Base-by-base conservation (phyloP, 2,797 vertebrate species). In the Centroberyx gerrardi region DNA sequence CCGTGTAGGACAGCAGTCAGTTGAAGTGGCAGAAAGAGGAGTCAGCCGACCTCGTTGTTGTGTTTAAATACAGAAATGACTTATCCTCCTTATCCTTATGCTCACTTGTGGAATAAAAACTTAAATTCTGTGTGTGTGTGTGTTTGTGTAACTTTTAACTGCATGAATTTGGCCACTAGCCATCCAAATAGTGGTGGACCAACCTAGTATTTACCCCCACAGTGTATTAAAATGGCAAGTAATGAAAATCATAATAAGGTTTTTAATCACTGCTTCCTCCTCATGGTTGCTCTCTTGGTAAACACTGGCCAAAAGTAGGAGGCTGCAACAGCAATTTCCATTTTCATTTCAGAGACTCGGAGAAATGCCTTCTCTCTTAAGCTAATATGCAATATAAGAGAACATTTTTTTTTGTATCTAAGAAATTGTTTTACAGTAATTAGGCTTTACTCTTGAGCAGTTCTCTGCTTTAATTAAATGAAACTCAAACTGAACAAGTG, bases 401-500 rank as follows among this genome's bases (percentile, higher is more conserved):
- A 62, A 29, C 5, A 17, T 81, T 55, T 72, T 75, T 68, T 58
- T 40, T 72, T 59, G 51, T 58, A 81, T 85, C 68, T 83, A 74
- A 87, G 85, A 88, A 87, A 89, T 90, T 87, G 87, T 91, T 88
- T 90, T 80, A 84, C 81, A 84, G 81, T 87, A 86, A 92, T 93
- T 89, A 90, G 78, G 81, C 78, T 86, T 84, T 4, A 76, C 5
- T 72, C 89, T 82, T 62, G 72, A 90, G 68, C 28, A 29, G 80
- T 76, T 88, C 63, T 61, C 67, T 66, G 69, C 62, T 90, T 89
- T 89, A 91, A 92, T 90, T 83, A 88, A 85, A 85, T 63, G 29
- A 73, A 89, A 80, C 40, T 80, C 59, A 69, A 64, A 81, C 61
- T 62, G 74, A 81, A 62, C 62, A 75, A 84, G 71, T 78, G 66